Evolutionary conservation across 2,797 vertebrate species (phyloP).

Genomic region (Tympanoctomys barrerae): DNA sequence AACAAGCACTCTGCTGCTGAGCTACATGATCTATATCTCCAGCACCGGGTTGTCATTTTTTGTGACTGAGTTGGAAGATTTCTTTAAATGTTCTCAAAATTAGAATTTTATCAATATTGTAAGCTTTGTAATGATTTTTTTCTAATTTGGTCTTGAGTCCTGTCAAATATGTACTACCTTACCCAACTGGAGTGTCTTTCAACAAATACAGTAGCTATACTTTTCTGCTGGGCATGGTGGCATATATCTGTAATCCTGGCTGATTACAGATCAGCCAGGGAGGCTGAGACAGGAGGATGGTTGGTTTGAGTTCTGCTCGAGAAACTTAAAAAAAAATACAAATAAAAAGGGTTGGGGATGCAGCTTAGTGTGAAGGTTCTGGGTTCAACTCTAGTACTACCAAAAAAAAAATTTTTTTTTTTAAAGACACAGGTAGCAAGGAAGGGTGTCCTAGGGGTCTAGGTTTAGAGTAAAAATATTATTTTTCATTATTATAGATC

Average conservation of each 20-base stretch:
- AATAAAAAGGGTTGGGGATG: neutral
- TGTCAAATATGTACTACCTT: neutral
- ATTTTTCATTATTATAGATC: neutral
- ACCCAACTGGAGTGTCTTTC: neutral
- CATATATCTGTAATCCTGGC: neutral
- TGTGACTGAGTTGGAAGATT: neutral
- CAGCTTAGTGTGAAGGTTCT: neutral
- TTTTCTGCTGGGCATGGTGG: neutral
- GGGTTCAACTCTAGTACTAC: neutral
- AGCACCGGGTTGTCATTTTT: neutral
- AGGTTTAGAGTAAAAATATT: neutral
- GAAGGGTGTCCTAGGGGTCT: neutral
- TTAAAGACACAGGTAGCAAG: neutral
- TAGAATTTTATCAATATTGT: neutral
- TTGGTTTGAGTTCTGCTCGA: neutral
- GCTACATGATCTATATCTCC: neutral
- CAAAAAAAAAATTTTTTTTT: neutral
- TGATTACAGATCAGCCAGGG: too few relatives aligned
- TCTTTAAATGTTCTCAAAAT: neutral
- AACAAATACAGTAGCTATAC: neutral
- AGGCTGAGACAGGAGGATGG: neutral
- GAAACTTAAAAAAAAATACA: neutral
- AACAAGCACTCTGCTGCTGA: neutral
- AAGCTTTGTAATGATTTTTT: neutral
- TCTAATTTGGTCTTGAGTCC: neutral